Evolutionary conservation across 2,888 invertebrate species (phyloP), one percentile per base, ranked within the genome.

Genomic region (Thereva unica): DNA sequence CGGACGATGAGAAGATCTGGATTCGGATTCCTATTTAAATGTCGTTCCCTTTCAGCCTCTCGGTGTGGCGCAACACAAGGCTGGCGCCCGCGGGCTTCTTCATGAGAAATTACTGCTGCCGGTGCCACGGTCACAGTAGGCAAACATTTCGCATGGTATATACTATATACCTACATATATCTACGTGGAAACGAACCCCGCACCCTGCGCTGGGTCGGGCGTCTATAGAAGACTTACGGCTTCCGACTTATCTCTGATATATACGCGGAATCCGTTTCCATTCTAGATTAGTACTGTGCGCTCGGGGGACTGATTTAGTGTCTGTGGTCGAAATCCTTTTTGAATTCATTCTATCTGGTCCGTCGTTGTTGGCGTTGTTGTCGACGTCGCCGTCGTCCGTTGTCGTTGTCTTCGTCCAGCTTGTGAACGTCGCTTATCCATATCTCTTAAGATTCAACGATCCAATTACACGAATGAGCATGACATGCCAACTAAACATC

Each of bases 71-170:
- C 49, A 55, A 65, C 37, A 54, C 37, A 63, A 61, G 50, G 50
- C 63, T 66, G 66, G 66, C 66, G 68, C 68, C 66, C 68, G 66
- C 65, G 66, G 55, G 56, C 66, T 61, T 66, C 66, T 53, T 63
- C 66, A 56, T 63, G 68, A 54, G 64, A 68, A 68, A 56, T 45
- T 35, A 44, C 44, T 56, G 56, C 23, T 23, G 23, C 23, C 23
- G 23, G 23, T 23, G 23, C 23, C 23, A 23, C 4, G 55, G 47
- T 54, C 64, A 67, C 67, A 67, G 67, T 64, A 67, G 64, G 64
- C 64, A 56, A 56, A 40, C 52, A 50, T n/a, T 59, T 59, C 4
- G 35, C 9, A 6, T 38, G 49, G 40, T 49, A 65, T 40, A 55
- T 6, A 47, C 38, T 55, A 10, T 56, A 7, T 49, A 3, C 7